Evolutionary conservation across 1,140 invertebrate species (phyloP), one percentile per base, ranked within the genome.

Genomic region (Paraescarpia echinospica): DNA sequence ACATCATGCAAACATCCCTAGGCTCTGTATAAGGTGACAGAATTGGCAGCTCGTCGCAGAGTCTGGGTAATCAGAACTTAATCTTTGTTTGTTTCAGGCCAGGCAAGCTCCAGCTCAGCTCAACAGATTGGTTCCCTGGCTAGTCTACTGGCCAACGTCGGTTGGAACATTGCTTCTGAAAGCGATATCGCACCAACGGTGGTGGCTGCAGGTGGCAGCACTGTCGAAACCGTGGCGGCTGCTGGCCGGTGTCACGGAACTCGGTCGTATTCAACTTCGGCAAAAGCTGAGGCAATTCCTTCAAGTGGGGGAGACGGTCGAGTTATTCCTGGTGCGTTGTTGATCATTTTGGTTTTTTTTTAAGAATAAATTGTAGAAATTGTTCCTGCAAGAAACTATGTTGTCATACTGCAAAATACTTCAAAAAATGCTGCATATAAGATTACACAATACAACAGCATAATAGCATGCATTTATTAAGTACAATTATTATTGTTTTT

Each of bases 71-170:
- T 6, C 12, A 12, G 12, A 12, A 41, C 41, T 6, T 6, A 41
- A 41, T 41, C 41, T 41, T 6, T 12, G 41, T 77, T 18, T 90
- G 34, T 34, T 1, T 35, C 88, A 96, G 96, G 95, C 92, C 96
- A 96, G 93, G 94, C 95, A 12, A 96, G 95, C 93, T 94, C 96
- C 35, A 92, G 95, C 22, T 94, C 93, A 92, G 94, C 95, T 35
- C 92, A 95, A 88, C 27, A 93, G n/a, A 94, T 95, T n/a, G 95
- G 95, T 22, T 89, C 91, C 27, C 94, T 95, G 91, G 94, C 96
- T 31, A 94, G 95, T 48, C 89, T 92, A 89, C 59, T 96, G 34
- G 95, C 96, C n/a, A 91, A 95, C 91, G 91, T 94, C 51, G 96
- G 95, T 18, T 95, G 95, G 93, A 92, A 94, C 27, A 94, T 96